A percentile compares a stretch with the other conserved stretches of the same genome.
Evolutionary conservation across 2,888 invertebrate species (phyloP).

Genomic region (Cerceris rybyensis): DNA sequence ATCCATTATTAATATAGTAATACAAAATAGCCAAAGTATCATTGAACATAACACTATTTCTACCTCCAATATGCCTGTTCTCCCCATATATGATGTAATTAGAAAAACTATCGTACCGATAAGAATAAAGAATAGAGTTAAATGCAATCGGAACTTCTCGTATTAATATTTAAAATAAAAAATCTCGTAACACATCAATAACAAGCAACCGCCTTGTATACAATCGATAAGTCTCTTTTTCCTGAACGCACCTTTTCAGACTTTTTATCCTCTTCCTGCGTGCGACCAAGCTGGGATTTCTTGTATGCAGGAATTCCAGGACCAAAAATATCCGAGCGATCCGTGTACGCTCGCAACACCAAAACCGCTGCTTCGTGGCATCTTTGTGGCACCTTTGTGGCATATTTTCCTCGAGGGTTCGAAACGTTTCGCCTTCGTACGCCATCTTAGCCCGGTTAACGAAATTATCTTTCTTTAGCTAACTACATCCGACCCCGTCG

Average conservation of each 20-base stretch:
- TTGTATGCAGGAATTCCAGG: conserved; percentile 62
- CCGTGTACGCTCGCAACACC: conserved; percentile 44
- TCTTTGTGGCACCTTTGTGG: conserved; percentile 63
- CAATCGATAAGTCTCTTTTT: conserved; percentile 1
- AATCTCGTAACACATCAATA: not conserved
- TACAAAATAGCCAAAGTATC: too few relatives aligned
- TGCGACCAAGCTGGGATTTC: conserved; percentile 41
- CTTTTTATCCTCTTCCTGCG: conserved; percentile 29
- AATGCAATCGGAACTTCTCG: too few relatives aligned
- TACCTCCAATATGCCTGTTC: too few relatives aligned
- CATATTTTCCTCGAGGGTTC: conserved; percentile 58
- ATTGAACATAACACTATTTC: too few relatives aligned
- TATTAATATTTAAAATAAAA: not conserved
- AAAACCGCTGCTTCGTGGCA: conserved; percentile 58
- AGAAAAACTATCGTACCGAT: too few relatives aligned
- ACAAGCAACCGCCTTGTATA: not conserved
- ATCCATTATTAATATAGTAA: too few relatives aligned
- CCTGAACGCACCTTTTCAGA: not conserved
- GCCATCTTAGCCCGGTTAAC: conserved; percentile 45
- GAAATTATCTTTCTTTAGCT: conserved; percentile 55
- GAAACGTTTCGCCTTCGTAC: conserved; percentile 51
- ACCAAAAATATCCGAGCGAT: conserved; percentile 61
- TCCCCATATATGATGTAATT: too few relatives aligned
- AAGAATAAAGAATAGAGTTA: too few relatives aligned
- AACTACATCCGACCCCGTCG: conserved; percentile 27